A percentile compares a stretch with the other conserved stretches of the same genome.
Conservation (phyloP, 2,888 invertebrate genomes). For the Erannis defoliaria region DNA sequence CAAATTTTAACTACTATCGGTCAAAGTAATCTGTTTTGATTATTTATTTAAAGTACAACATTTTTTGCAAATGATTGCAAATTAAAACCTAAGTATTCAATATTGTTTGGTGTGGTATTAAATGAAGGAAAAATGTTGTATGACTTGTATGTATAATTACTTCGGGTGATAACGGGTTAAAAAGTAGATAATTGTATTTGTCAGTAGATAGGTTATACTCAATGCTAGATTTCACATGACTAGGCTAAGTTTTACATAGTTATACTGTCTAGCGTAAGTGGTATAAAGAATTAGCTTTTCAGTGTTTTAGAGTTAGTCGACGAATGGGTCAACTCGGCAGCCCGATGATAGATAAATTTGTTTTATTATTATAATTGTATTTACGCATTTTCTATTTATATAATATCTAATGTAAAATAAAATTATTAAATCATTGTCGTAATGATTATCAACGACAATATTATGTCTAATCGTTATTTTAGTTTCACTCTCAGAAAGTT, state of each 20-base stretch:
- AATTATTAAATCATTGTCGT: too few species aligned
- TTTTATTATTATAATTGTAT: slow-evolving; percentile 46
- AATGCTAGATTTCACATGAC: slow-evolving; percentile 73
- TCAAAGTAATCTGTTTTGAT: neutral
- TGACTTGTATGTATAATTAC: slow-evolving; percentile 48
- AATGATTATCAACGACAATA: too few species aligned
- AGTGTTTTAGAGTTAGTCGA: slow-evolving; percentile 87
- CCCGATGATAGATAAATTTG: slow-evolving; percentile 82
- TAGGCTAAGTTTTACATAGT: slow-evolving; percentile 55
- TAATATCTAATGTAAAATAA: too few species aligned
- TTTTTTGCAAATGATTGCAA: neutral
- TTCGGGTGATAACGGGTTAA: slow-evolving; percentile 83
- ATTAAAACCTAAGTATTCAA: neutral
- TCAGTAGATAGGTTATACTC: slow-evolving; percentile 80
- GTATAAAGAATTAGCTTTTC: slow-evolving; percentile 82
- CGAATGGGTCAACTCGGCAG: slow-evolving; percentile 82
- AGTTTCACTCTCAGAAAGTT: too few species aligned
- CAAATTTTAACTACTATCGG: too few species aligned
- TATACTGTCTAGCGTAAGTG: slow-evolving; percentile 65
- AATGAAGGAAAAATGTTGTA: slow-evolving; percentile 17
- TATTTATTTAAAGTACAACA: neutral
- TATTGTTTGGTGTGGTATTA: slow-evolving; percentile 17
- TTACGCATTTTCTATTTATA: neutral
- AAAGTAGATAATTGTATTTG: slow-evolving; percentile 67
- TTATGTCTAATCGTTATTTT: too few species aligned